Base-by-base conservation (phyloP, 2,888 invertebrate species). In the Suillia variegata region DNA sequence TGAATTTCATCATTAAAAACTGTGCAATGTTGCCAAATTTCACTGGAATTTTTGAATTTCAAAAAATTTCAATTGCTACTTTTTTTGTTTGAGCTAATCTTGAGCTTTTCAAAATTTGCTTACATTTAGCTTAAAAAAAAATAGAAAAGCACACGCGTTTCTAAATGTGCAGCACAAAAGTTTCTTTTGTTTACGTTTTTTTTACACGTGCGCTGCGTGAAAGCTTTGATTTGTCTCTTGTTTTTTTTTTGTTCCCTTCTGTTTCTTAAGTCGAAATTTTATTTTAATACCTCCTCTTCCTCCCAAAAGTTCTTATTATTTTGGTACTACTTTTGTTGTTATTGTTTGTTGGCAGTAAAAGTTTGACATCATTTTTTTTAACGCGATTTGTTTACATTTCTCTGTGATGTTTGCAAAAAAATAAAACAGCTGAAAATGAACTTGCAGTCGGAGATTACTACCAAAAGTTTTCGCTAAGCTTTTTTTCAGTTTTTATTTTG, bases 101-200 rank as follows among this genome's bases (percentile, higher is more conserved):
- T 5, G 6, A 26, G 26, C 26, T 6, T 26, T 26, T 5, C 26
- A 26, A 26, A 26, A 26, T 5, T 26, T 26, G 10, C 10, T 26
- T 26, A 10, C 26, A 26, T 5, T 26, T n/a, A n/a, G n/a, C n/a
- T n/a, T n/a, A n/a, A n/a, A n/a, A n/a, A n/a, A n/a, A n/a, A n/a
- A n/a, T n/a, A n/a, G 10, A 26, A 26, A 26, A 26, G 26, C 26
- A 10, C 26, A 26, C 5, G 10, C 26, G 5, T 26, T 10, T 5
- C 26, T 6, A 10, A 26, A 6, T 26, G 26, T 5, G 6, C 10
- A 10, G 6, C 5, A 26, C 5, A 26, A 26, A 26, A 26, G 26
- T 71, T 74, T 74, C 68, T 70, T 72, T 72, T 72, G 72, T 72
- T 72, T 72, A 72, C 72, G 73, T 73, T 70, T 56, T 56, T 33